Conservation (phyloP, 1,140 invertebrate species). For the Battus philenor region DNA sequence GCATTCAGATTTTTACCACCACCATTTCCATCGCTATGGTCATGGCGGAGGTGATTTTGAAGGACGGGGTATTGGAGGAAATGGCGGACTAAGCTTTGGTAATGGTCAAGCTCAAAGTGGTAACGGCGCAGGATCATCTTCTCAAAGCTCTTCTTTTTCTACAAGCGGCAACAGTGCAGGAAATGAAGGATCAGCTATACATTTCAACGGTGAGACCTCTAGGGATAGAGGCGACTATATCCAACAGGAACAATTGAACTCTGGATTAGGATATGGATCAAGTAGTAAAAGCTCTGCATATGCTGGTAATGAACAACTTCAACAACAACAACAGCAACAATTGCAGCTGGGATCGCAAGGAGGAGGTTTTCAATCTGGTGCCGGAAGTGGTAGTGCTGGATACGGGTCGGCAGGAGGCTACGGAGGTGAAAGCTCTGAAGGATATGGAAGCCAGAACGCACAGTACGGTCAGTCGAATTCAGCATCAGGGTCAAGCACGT, state of each 20-base stretch:
- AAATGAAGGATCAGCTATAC: no score
- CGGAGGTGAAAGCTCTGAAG: no score
- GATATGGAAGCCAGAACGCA: conserved; percentile 2
- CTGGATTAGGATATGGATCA: background rate
- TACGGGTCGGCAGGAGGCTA: conserved; percentile 2
- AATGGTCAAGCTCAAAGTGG: no score
- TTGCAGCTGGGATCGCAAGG: conserved; percentile 4
- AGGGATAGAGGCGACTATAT: background rate
- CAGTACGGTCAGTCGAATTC: conserved; percentile 3
- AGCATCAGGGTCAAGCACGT: background rate
- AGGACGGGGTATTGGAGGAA: no score
- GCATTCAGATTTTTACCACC: no score
- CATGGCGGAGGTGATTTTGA: no score
- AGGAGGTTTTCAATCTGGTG: conserved; percentile 15
- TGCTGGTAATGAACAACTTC: conserved; percentile 17
- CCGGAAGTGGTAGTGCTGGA: background rate
- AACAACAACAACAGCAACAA: conserved; percentile 22
- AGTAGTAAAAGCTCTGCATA: conserved; percentile 1
- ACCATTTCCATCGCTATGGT: no score
- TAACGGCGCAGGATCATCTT: no score
- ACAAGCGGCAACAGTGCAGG: no score
- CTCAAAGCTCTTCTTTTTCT: no score
- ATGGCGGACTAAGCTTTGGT: no score
- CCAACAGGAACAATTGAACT: background rate
- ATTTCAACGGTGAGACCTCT: no score